phyloP scores from a whole-genome alignment of 2,113 vertebrate species.

The Riparia riparia region DNA sequence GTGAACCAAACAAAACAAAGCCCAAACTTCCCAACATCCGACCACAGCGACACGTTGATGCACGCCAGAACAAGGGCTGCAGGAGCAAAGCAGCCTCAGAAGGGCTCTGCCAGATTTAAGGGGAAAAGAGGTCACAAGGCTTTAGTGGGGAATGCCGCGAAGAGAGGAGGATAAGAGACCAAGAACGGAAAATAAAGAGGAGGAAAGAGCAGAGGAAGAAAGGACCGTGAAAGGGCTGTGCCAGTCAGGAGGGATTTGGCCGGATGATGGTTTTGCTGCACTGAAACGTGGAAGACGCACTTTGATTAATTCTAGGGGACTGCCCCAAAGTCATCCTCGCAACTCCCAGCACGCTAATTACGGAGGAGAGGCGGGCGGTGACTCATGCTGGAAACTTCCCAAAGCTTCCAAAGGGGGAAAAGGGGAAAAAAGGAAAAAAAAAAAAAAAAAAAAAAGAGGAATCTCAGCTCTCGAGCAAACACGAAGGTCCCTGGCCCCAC shows the following conservation, averaged over 20 bases:
- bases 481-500: rapidly evolving
- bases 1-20: neutral
- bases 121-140: neutral
- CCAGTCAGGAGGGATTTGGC: conserved; percentile 45
- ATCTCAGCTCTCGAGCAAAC: neutral
- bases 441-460: neutral
- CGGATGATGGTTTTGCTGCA: neutral
- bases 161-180: neutral
- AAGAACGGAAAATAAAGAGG: neutral
- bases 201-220: neutral
- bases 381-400: conserved; percentile 72
- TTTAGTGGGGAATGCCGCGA: conserved; percentile 24
- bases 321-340: conserved; percentile 36
- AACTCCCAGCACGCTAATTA: conserved; percentile 43
- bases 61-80: neutral
- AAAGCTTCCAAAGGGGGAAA: neutral
- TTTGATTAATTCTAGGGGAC: conserved; percentile 65
- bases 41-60: neutral
- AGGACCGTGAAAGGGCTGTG: neutral
- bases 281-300: neutral
- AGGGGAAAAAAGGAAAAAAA: neutral
- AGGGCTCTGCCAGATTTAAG: neutral
- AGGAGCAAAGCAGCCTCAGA: neutral
- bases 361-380: conserved; percentile 63
- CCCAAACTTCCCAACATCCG: neutral